Evolutionary conservation across 2,888 invertebrate species (phyloP), one percentile per base, ranked within the genome.

Genomic region (Euzophera pinguis): DNA sequence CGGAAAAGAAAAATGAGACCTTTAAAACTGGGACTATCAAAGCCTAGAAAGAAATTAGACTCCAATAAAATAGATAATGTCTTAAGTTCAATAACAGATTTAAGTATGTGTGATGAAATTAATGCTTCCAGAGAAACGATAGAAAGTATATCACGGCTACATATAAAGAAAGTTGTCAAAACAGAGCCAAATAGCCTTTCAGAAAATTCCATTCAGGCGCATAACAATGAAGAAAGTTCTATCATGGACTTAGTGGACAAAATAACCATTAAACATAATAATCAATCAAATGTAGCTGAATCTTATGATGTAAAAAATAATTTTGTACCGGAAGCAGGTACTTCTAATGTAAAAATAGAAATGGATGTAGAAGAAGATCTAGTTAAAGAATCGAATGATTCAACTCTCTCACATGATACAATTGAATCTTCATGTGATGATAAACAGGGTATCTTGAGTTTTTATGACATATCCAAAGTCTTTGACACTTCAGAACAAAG

Each of bases 1-100:
- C 73, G 85, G 55, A 90, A 90, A 78, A 82, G 89, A 73, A 90
- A 85, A 75, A 82, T 81, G 80, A 74, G 83, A 63, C 65, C 83
- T 3, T 75, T 90, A 12, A 85, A 84, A 69, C 65, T 90, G 29
- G 90, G 90, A 4, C 69, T 90, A 48, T 84, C 90, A 1, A 78
- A 73, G 57, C 83, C 86, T 50, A 83, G 79, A 59, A 85, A 75
- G 57, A 75, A 66, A 50, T 54, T 47, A 13, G 27, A 52, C 27
- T 41, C 41, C 12, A 56, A 60, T 52, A 56, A 64, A 43, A 34
- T 45, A 32, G 53, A 59, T 13, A 59, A 62, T 53, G 54, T 60
- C 47, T 52, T 47, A 34, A 60, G 62, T 53, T 54, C 56, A 43
- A 63, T 57, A 53, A 56, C 58, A 39, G 65, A 75, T 54, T 49